Evolutionary conservation across 1,140 invertebrate species (phyloP).

Genomic region (Theocolax elegans): DNA sequence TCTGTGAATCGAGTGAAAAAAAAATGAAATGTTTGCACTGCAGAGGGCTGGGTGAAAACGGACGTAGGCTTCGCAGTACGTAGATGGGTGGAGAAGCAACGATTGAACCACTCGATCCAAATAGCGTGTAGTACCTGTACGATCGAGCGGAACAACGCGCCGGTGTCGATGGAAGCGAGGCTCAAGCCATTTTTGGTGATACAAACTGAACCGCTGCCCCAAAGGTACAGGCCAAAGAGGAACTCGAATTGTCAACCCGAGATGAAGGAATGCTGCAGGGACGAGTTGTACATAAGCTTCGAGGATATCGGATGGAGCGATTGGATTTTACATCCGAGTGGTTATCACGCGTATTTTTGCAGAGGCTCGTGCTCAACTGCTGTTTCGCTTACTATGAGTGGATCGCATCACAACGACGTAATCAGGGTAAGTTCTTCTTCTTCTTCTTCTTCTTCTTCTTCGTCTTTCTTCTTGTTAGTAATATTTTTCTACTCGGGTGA

Average conservation of each 20-base stretch:
- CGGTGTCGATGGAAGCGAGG: slow-evolving; percentile 73
- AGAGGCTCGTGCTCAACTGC: slow-evolving; percentile 80
- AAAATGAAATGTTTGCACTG: slow-evolving; percentile 36
- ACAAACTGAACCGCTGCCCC: slow-evolving; percentile 70
- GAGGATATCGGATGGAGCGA: slow-evolving; percentile 87
- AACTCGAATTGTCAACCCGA: slow-evolving; percentile 77
- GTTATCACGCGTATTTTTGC: slow-evolving; percentile 88
- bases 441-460: background rate
- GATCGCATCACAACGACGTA: slow-evolving; percentile 76
- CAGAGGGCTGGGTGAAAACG: slow-evolving; percentile 84
- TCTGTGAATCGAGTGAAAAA: no score
- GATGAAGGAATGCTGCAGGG: slow-evolving; percentile 83
- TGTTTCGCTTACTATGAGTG: slow-evolving; percentile 74
- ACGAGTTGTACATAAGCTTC: slow-evolving; percentile 84
- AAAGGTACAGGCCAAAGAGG: slow-evolving; percentile 72
- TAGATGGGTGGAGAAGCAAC: slow-evolving; percentile 77
- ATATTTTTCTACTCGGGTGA: no score
- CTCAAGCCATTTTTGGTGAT: slow-evolving; percentile 80
- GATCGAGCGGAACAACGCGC: slow-evolving; percentile 70
- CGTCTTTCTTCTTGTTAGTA: background rate
- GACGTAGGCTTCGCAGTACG: slow-evolving; percentile 78
- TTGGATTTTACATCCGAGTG: slow-evolving; percentile 84
- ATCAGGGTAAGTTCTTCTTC: slow-evolving; percentile 72
- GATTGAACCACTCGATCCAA: slow-evolving; percentile 76
- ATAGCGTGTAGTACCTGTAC: slow-evolving; percentile 82